Evolutionary conservation across 2,113 vertebrate species (phyloP).

Genomic region (Siniperca knerii): DNA sequence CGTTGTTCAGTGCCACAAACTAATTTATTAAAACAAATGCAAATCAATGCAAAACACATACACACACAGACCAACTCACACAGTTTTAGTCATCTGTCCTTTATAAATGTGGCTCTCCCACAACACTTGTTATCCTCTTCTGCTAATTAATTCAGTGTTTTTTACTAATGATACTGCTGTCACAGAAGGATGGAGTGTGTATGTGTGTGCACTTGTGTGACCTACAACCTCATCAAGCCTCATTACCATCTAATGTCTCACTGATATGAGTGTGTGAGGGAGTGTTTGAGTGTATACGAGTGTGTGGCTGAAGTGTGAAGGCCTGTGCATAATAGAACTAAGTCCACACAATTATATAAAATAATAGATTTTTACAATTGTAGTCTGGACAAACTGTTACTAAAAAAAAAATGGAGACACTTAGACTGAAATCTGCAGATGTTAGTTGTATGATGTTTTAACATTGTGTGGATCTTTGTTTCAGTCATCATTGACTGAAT

Average conservation of each 20-base stretch:
- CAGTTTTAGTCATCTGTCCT: constrained; percentile 38
- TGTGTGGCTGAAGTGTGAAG: background rate
- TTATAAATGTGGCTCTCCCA: constrained; percentile 27
- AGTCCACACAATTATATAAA: background rate
- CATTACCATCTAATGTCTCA: constrained; percentile 40
- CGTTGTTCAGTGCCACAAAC: background rate
- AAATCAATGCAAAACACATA: constrained; percentile 12
- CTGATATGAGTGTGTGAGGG: constrained; percentile 5
- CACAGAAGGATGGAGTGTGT: constrained; percentile 28
- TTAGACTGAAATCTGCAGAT: background rate
- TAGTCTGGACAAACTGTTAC: background rate
- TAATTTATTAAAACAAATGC: constrained; percentile 48
- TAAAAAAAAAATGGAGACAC: too few relatives aligned
- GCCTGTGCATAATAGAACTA: background rate
- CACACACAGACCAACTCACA: background rate
- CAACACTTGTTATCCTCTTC: constrained; percentile 50
- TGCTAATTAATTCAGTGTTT: constrained; percentile 59
- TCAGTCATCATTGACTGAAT: background rate
- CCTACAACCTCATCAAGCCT: constrained; percentile 55
- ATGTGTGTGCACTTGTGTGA: constrained; percentile 18
- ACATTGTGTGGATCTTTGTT: background rate
- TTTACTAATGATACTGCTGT: constrained; percentile 42
- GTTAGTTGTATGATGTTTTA: background rate
- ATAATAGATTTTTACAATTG: background rate
- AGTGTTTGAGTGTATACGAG: background rate